Percentiles rank a stretch among this genome's conserved stretches.
Conservation (phyloP, 2,888 invertebrate genomes). For the Metacarcinus magister region DNA sequence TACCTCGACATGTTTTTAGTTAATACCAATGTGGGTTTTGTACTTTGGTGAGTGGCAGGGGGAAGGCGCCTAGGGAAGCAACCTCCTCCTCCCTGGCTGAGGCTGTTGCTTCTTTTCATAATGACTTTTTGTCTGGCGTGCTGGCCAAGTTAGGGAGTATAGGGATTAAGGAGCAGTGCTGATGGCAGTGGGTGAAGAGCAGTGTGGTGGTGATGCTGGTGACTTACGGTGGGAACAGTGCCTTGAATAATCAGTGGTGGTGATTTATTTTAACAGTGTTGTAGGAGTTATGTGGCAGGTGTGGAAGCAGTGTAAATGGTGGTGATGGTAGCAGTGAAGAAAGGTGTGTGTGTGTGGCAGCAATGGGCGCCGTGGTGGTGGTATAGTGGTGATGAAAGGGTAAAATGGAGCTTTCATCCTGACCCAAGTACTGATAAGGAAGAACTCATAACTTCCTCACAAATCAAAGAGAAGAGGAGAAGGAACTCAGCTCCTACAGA, state of each 20-base stretch:
- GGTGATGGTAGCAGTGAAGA: not conserved
- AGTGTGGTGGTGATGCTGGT: not conserved
- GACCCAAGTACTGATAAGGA: not conserved
- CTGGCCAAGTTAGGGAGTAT: too few relatives aligned
- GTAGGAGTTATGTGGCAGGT: not conserved
- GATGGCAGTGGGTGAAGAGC: not conserved
- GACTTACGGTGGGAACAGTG: not conserved
- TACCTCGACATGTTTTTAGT: not conserved
- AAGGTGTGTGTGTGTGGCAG: not conserved
- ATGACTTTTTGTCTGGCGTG: not conserved
- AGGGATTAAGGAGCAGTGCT: too few relatives aligned
- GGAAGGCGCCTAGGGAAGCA: not conserved
- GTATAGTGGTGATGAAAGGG: not conserved
- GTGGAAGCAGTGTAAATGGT: not conserved
- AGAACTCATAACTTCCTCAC: not conserved
- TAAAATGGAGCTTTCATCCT: not conserved
- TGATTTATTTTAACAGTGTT: not conserved
- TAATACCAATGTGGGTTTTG: not conserved
- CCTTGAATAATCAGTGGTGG: not conserved
- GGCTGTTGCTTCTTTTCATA: not conserved
- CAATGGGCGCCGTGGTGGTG: not conserved
- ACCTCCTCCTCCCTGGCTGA: not conserved
- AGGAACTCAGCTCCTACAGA: not conserved
- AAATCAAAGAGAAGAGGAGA: not conserved
- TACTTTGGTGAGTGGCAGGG: not conserved